A percentile compares a stretch with the other conserved stretches of the same genome.
Conservation (phyloP, 2,888 invertebrate species). For the Pyrrhosoma nymphula region DNA sequence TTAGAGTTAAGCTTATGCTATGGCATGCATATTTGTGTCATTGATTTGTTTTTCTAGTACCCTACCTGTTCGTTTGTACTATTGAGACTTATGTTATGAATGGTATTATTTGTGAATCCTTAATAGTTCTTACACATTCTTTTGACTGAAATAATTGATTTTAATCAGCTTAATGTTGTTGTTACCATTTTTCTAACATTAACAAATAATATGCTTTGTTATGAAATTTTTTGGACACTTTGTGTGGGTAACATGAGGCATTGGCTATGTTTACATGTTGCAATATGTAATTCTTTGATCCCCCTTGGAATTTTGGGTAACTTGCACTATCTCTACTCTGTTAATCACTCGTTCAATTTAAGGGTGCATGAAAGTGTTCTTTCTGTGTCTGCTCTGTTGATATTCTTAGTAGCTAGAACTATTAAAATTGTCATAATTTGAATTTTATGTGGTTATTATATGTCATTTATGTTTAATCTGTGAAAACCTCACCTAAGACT, state of each 20-base stretch:
- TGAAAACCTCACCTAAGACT: neutral
- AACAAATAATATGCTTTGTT: neutral
- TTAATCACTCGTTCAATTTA: neutral
- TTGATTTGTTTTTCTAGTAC: neutral
- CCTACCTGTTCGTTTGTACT: neutral
- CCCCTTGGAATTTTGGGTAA: neutral
- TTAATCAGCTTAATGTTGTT: neutral
- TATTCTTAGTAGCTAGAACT: neutral
- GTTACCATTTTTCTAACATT: neutral
- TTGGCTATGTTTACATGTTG: neutral
- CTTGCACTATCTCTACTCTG: neutral
- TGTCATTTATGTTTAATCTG: neutral
- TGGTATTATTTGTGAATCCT: neutral
- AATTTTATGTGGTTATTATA: neutral
- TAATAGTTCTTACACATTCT: neutral
- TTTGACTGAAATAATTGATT: neutral
- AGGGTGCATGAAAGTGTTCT: neutral
- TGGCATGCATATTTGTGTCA: neutral
- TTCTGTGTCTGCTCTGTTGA: neutral
- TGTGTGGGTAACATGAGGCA: neutral
- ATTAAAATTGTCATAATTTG: constrained; percentile 14
- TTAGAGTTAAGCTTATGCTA: constrained; percentile 4
- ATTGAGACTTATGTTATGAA: neutral
- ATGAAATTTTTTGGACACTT: neutral
- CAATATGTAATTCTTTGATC: neutral